Base-by-base conservation (phyloP, 2,888 invertebrate genomes). In the Cheilosia soror region DNA sequence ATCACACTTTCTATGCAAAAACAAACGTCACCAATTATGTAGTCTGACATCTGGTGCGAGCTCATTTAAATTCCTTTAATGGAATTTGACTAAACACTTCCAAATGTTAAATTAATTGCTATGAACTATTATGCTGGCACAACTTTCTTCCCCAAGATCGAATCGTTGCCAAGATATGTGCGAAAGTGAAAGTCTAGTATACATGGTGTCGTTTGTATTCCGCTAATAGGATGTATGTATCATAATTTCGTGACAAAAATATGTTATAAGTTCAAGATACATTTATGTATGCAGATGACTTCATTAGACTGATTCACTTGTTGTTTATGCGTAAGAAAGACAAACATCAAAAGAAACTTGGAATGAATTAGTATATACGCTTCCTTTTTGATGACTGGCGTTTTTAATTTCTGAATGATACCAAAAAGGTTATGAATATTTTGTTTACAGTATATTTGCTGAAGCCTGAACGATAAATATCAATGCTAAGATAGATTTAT, bases 151-250 rank as follows among this genome's bases (percentile, higher is more conserved):
- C 33, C 7, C 27, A 25, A 72, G 57, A 68, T 63, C 63, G 40
- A 2, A 81, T 75, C 4, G 25, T 25, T 75, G 75, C 63, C 75
- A 75, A 81, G 69, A 81, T 81, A 57, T 49, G 63, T 81, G 66
- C 57, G 42, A 81, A 76, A 81, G 81, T 81, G 81, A 81, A 81
- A 81, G 81, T 69, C 29, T 15, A 33, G 11, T 49, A 31, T 4
- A 4, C 33, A n/a, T n/a, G 40, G 11, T 62, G 4, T 5, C 25
- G 33, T 73, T 53, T 25, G 20, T 49, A 37, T 31, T 47, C 11
- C 33, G 25, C 25, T 68, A 51, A 60, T 53, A 60, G 66, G 60
- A 66, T 29, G 29, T 27, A 66, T 29, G 29, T 27, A 27, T 51
- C 51, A 29, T 49, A 33, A 33, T 60, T 40, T 60, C 40, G 42